Conservation (phyloP, 1,140 invertebrate genomes). For the Bombus fervidus region DNA sequence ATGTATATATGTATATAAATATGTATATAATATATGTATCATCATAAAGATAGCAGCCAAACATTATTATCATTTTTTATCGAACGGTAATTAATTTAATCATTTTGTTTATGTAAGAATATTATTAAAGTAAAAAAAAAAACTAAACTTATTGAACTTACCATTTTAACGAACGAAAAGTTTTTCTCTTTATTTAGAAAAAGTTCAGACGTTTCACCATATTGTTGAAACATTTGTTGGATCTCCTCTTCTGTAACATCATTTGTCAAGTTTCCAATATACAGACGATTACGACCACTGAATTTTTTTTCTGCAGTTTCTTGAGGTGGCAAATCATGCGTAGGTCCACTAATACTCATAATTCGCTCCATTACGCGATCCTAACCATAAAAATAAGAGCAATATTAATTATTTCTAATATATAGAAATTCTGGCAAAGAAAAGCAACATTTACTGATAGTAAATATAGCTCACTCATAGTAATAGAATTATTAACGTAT, state of each 20-base stretch:
- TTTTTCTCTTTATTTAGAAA: slow-evolving; percentile 98
- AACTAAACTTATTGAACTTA: slow-evolving; percentile 80
- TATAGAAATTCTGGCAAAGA: not conserved
- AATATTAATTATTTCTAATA: slow-evolving; percentile 3
- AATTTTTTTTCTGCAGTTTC: slow-evolving; percentile 92
- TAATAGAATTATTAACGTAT: not conserved
- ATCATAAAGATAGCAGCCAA: slow-evolving; percentile 75
- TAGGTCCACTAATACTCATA: slow-evolving; percentile 87
- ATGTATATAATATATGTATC: not conserved
- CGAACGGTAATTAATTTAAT: slow-evolving; percentile 82
- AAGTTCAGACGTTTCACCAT: slow-evolving; percentile 94
- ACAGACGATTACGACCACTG: slow-evolving; percentile 94
- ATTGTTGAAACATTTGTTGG: slow-evolving; percentile 90
- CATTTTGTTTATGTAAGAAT: slow-evolving; percentile 64
- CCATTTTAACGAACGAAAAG: slow-evolving; percentile 98
- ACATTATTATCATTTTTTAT: slow-evolving; percentile 76
- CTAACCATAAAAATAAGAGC: slow-evolving; percentile 76
- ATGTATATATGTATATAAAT: not conserved
- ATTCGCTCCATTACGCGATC: slow-evolving; percentile 89
- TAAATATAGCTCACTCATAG: too few relatives aligned
- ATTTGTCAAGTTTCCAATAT: slow-evolving; percentile 95
- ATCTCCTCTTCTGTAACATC: slow-evolving; percentile 95
- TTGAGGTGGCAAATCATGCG: slow-evolving; percentile 87
- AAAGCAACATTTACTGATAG: too few relatives aligned
- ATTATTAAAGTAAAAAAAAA: not conserved